Conservation (phyloP, 2,797 vertebrate genomes). For the Cyprinella venusta region DNA sequence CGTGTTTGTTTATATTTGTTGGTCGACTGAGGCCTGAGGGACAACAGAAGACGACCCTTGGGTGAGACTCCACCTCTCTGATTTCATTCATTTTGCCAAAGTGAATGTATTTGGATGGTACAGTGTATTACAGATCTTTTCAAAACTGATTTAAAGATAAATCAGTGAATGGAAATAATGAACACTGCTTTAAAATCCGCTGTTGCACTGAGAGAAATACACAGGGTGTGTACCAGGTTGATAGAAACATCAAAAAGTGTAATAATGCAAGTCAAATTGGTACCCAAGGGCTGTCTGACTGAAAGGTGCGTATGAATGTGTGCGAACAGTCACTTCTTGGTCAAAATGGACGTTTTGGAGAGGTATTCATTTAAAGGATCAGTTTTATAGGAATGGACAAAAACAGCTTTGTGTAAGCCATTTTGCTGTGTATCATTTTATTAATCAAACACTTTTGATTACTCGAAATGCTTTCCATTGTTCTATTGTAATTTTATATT, state of each 20-base stretch:
- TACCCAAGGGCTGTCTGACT: constrained; percentile 55
- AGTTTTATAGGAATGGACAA: not conserved
- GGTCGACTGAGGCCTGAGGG: constrained; percentile 61
- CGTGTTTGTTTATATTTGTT: constrained; percentile 32
- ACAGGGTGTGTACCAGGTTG: not conserved
- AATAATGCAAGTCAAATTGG: constrained; percentile 5
- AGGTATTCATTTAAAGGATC: not conserved
- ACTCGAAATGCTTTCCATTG: not conserved
- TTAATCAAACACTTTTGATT: not conserved
- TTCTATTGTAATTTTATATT: not conserved
- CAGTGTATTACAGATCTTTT: constrained; percentile 41
- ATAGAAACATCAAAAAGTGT: not conserved
- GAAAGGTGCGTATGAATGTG: not conserved
- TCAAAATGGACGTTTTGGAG: not conserved
- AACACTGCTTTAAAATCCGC: not conserved
- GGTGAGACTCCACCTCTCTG: constrained; percentile 75
- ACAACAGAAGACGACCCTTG: constrained; percentile 58
- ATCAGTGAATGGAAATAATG: not conserved
- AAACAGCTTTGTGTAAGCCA: constrained; percentile 1
- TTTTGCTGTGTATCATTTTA: not conserved
- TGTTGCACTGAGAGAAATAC: not conserved
- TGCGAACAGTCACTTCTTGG: not conserved
- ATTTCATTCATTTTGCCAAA: constrained; percentile 68
- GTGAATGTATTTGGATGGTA: constrained; percentile 55
- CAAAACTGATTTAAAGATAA: not conserved